A percentile compares a stretch with the other conserved stretches of the same genome.
These are phyloP conservation scores for Hyaena hyaena DNA, from an alignment of 2,113 vertebrate species.

Conservation along the genomic window DNA sequence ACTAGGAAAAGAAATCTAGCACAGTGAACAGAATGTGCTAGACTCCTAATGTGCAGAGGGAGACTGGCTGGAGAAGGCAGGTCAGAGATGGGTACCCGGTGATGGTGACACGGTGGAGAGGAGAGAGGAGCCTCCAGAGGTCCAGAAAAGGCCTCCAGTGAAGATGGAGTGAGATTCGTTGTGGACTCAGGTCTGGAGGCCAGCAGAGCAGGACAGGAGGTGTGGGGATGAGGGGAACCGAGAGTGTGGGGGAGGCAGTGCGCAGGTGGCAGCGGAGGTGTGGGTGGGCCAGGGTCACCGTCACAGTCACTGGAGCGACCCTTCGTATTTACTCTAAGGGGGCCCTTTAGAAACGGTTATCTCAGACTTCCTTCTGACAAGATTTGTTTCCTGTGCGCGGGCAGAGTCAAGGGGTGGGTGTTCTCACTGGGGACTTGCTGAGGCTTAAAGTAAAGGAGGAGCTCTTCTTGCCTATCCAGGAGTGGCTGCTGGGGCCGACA, in stretches of 20 bases:
- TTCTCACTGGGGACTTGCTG: background rate
- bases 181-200: fast-evolving
- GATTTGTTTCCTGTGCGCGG: background rate
- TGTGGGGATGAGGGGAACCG: background rate
- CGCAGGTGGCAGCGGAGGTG: background rate
- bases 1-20: background rate
- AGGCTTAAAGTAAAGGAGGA: background rate
- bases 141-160: background rate
- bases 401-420: background rate
- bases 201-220: fast-evolving
- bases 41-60: background rate
- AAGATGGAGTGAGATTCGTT: fast-evolving
- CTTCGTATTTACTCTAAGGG: background rate
- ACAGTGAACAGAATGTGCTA: fast-evolving
- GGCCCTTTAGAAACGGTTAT: background rate
- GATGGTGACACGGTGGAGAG: background rate
- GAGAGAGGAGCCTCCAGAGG: background rate
- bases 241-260: too few species aligned
- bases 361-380: background rate
- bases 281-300: fast-evolving
- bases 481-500: background rate
- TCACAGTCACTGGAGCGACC: fast-evolving
- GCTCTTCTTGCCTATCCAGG: background rate
- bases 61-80: background rate
- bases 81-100: too few species aligned